Evolutionary conservation across 2,113 vertebrate genomes (phyloP), one percentile per base, ranked within the genome.

Genomic region (Piaya cayana): DNA sequence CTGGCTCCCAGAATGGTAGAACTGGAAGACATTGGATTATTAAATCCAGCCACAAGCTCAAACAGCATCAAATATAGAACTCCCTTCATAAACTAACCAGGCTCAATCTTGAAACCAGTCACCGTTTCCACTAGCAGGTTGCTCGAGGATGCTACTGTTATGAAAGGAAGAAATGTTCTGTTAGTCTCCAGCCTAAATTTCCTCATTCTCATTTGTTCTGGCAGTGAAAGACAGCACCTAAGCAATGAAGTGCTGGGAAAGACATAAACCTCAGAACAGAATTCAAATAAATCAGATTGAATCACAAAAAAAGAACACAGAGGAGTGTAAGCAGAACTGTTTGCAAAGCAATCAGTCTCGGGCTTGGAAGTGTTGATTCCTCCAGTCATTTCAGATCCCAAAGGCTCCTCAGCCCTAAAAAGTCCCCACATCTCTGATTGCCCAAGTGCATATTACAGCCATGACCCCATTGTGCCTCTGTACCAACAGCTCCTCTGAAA

Each of bases 151-250:
- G 68, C 39, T 63, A 88, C 42, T 90, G 42, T 56, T 92, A 65
- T 36, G 60, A 95, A 96, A 95, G 70, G 64, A 90, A 94, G 82
- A 94, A 81, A 70, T 37, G 93, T 30, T 88, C 60, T 90, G 56
- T 59, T 92, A 74, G 52, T 80, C 42, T 71, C 59, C 64, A 75
- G 50, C 56, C 76, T 92, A 83, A 86, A 93, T 88, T 90, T 93
- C 72, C 47, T 92, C 64, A 81, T 86, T 78, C 39, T 45, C 77
- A 59, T 72, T 92, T 86, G 65, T 37, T 59, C 60, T 69, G 68
- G 52, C 82, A 88, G 88, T 67, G 56, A 93, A 83, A 90, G 71
- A 53, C 62, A 85, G 78, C 49, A 76, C 55, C 53, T 42, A 47
- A 42, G 34, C 63, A 94, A 36, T 45, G 47, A 83, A 88, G 64